A percentile compares a stretch with the other conserved stretches of the same genome.
Evolutionary conservation across 2,797 vertebrate genomes (phyloP).

Genomic region (Cyclura pinguis): DNA sequence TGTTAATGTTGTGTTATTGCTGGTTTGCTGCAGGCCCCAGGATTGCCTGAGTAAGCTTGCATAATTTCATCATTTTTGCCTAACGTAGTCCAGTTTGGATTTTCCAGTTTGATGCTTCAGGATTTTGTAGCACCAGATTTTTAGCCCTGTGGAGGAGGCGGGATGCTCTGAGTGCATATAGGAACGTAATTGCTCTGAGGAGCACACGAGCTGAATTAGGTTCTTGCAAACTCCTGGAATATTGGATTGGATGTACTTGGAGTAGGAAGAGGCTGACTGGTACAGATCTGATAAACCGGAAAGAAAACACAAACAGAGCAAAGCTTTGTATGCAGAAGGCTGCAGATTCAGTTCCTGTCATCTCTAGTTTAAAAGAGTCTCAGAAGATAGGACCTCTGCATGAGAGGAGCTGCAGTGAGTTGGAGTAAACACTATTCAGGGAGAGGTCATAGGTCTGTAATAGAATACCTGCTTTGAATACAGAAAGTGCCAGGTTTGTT

Average conservation of each 20-base stretch:
- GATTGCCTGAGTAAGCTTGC: not conserved
- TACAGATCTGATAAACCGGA: not conserved
- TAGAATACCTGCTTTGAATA: no score
- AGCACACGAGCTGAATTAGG: not conserved
- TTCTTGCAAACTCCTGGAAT: not conserved
- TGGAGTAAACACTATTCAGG: no score
- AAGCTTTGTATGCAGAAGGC: no score
- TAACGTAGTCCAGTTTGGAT: not conserved
- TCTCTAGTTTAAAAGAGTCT: no score
- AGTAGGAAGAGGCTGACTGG: fast-evolving
- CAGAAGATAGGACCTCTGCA: no score
- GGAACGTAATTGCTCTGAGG: not conserved
- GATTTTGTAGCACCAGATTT: not conserved
- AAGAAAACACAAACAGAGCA: not conserved
- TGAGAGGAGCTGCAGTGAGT: no score
- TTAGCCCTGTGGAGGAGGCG: not conserved
- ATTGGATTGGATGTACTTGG: not conserved
- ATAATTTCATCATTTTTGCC: not conserved
- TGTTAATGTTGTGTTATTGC: not conserved
- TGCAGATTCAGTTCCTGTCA: no score
- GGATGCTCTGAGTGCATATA: not conserved
- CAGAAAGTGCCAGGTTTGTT: no score
- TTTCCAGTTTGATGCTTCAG: not conserved
- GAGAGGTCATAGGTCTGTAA: no score
- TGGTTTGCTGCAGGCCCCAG: not conserved